These are phyloP conservation scores for Heteractis magnifica DNA, from an alignment of 92 coral and sea anemone species.

Conservation along the genomic window DNA sequence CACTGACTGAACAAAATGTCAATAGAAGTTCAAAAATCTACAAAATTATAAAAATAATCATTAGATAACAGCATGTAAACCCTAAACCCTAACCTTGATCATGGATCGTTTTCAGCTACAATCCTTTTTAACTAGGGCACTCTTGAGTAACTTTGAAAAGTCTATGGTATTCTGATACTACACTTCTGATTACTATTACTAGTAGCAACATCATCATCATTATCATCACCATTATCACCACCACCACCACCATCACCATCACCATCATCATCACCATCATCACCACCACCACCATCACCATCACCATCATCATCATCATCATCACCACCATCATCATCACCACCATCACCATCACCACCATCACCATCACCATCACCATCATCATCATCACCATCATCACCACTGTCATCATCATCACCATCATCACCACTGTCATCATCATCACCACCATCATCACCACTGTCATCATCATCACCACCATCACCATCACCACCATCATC, in stretches of 20 bases:
- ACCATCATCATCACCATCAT: background rate
- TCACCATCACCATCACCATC: no score
- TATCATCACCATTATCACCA: background rate
- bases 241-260: background rate
- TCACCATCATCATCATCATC: no score
- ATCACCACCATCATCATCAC: no score
- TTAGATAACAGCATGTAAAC: background rate
- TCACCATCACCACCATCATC: no score
- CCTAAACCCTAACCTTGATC: background rate
- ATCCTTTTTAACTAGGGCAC: no score
- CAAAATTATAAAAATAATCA: slow-evolving; percentile 18
- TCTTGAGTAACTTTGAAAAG: background rate
- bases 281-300: background rate
- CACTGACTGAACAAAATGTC: slow-evolving; percentile 87
- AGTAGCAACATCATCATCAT: no score
- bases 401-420: no score
- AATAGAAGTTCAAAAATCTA: slow-evolving; percentile 87
- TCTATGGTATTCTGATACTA: no score
- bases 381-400: no score
- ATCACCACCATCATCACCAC: background rate
- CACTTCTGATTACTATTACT: no score
- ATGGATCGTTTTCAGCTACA: background rate
- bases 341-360: no score
- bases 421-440: background rate
- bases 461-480: background rate